Evolutionary conservation across 2,797 vertebrate genomes (phyloP), one percentile per base, ranked within the genome.

Genomic region (Percopsis omiscomaycus): DNA sequence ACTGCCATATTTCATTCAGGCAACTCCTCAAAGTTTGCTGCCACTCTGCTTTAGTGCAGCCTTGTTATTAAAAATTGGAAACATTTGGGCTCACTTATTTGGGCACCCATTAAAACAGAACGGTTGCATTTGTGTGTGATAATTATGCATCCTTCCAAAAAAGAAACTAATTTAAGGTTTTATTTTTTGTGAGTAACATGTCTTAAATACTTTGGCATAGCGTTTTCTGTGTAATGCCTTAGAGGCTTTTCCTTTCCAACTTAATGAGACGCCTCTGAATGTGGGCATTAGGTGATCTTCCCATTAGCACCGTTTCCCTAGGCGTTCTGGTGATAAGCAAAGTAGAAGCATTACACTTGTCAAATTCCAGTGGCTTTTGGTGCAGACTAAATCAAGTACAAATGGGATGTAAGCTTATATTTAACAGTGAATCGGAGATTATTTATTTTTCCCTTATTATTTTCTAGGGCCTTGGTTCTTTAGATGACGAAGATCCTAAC

Each of bases 401-500:
- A 42, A 13, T 30, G 51, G 51, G 51, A 6, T 15, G 4, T 55
- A 13, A 13, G 28, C 30, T 12, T 55, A 12, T 29, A 28, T 30
- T 27, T 14, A 28, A 13, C 22, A 13, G 53, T 55, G 47, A 28
- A 13, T 54, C 22, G 13, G 52, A 28, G 10, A 3, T 44, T 45
- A n/a, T 27, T 28, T n/a, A 45, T 15, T 30, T 46, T 52, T 57
- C 22, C 49, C 2, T 30, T 65, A 30, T 52, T n/a, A 61, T 57
- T 44, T 61, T 29, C 84, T 60, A 95, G 95, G 95, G 94, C 85
- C 90, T 95, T 58, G 95, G 95, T 79, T 99, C 96, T 69, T 84
- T 99, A 86, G 98, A 99, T 76, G 97, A 99, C 65, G 98, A 99
- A 15, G 98, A 99, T 80, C 96, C 97, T 42, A 98, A 99, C 90